phyloP scores from a whole-genome alignment of 1,140 invertebrate species.

The Scaptomyza pallida region DNA sequence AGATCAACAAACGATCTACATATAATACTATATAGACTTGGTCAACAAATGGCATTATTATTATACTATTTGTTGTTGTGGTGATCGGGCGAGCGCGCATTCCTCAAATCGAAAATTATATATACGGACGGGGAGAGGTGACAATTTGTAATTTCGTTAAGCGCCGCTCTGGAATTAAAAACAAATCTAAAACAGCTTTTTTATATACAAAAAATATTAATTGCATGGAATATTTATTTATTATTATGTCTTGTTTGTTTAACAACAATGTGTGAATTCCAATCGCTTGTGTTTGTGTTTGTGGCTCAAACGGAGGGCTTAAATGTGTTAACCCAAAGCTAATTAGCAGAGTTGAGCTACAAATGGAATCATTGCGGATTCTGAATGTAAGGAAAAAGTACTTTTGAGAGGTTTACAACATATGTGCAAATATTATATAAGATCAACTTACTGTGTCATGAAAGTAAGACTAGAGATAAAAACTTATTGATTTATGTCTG shows the following conservation, averaged over 20 bases:
- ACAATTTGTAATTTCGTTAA: conserved; percentile 30
- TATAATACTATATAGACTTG: conserved; percentile 41
- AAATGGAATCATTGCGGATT: conserved; percentile 1
- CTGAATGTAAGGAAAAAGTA: conserved; percentile 1
- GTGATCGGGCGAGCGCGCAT: conserved; percentile 36
- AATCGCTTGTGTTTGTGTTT: conserved; percentile 20
- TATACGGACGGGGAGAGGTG: background rate
- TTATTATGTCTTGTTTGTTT: conserved; percentile 16
- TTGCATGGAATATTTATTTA: conserved; percentile 20
- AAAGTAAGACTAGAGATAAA: too few species aligned
- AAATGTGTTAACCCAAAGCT: conserved; percentile 14
- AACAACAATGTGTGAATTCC: conserved; percentile 29
- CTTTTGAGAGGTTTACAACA: background rate
- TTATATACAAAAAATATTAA: conserved; percentile 5
- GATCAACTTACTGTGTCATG: background rate
- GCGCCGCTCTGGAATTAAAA: conserved; percentile 24
- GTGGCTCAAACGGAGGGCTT: conserved; percentile 10
- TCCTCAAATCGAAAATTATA: conserved; percentile 34
- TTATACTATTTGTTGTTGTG: conserved; percentile 29
- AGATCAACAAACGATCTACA: conserved; percentile 43
- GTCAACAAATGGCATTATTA: conserved; percentile 46
- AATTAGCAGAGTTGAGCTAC: conserved; percentile 12
- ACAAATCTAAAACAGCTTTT: conserved; percentile 24
- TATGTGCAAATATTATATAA: background rate
- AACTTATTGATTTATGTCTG: background rate